Base-by-base conservation (phyloP, 92 coral and sea anemone genomes). In the Pocillopora grandis region DNA sequence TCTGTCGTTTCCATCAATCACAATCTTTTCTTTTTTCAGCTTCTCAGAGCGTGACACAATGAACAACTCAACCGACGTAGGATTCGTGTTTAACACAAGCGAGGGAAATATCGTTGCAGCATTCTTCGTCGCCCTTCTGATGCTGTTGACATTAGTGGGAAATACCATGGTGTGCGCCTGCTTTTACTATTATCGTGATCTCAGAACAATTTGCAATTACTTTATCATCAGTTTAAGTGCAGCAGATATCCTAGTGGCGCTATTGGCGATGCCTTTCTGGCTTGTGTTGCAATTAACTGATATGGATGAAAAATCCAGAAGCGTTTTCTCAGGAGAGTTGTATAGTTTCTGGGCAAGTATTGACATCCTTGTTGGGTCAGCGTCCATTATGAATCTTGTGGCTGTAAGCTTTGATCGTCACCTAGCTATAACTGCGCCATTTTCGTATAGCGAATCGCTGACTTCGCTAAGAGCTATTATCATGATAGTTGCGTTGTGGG, bases 401-500 rank as follows among this genome's bases (percentile, higher is more conserved):
- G 99, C 98, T 2, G 99, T 96, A 33, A 96, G 98, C 61, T 92
- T 96, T 63, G 99, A 96, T 70, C 96, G 99, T 7, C 94, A 91
- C 56, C 95, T 95, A 14, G 96, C 98, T n/a, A 96, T 96, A 37
- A 91, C 98, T 12, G 79, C 91, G 20, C 99, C 99, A 70, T 96
- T 94, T 63, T 85, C 89, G 36, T 96, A 96, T 85, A 89, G 83
- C 33, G 90, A 91, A 71, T 71, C 87, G 2, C 76, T 93, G 61
- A 92, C 98, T 12, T 93, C 98, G 11, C 72, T 62, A 10, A 88
- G 95, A 35, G 99, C 98, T 18, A 87, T 91, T 55, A 79, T 83
- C 58, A 71, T 94, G 84, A 89, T 96, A 23, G 84, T 74, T 27
- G 91, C 88, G 49, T 75, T 95, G 61, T 96, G 99, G 99, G 76